Conservation (phyloP, 2,888 invertebrate species). For the Gryllus longicercus region DNA sequence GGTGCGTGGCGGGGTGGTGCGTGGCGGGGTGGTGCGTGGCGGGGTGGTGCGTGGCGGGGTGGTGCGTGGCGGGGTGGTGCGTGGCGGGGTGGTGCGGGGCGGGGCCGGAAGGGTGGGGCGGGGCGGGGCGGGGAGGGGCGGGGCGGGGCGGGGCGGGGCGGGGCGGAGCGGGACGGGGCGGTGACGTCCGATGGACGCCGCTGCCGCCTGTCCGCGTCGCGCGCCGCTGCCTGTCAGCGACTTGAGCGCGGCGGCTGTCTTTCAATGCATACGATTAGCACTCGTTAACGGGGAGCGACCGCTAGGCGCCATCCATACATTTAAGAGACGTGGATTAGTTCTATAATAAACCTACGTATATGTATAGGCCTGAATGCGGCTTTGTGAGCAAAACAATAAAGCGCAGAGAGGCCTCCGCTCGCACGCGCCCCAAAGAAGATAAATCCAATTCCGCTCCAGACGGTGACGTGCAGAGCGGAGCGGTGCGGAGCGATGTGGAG, state of each 20-base stretch:
- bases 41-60: no score
- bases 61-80: no score
- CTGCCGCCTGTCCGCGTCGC: neutral
- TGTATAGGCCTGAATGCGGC: slow-evolving; percentile 8
- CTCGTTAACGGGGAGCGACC: neutral
- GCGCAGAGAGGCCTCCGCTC: neutral
- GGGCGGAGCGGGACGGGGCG: no score
- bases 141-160: no score
- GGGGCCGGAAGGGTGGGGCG: no score
- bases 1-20: no score
- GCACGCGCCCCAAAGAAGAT: neutral
- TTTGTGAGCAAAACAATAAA: slow-evolving; percentile 4
- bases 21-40: no score
- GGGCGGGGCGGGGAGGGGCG: no score
- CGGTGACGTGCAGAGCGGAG: neutral
- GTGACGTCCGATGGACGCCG: no score
- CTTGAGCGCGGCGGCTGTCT: neutral
- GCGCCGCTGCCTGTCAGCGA: neutral
- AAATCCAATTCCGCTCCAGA: slow-evolving; percentile 17
- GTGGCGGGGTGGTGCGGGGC: no score
- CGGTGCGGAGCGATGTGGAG: no score
- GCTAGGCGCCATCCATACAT: neutral
- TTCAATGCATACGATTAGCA: slow-evolving; percentile 10
- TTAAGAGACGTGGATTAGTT: neutral
- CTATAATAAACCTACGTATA: slow-evolving; percentile 6